phyloP scores from a whole-genome alignment of 2,797 vertebrate genomes.

The Rhadinocentrus ornatus region DNA sequence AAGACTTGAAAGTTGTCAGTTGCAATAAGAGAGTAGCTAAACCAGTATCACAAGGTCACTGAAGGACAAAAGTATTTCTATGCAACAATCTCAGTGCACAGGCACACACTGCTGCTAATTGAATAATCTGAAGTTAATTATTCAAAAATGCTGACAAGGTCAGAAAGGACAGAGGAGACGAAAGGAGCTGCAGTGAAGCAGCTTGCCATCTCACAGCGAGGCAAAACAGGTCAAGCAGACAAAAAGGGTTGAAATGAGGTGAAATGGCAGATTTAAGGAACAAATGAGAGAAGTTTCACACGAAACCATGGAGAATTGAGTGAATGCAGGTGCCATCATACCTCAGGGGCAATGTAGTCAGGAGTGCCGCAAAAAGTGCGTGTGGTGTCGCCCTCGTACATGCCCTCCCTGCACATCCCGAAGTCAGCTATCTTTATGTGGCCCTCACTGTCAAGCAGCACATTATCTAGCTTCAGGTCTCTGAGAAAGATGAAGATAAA shows the following conservation, averaged over 20 bases:
- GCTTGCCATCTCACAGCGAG: constrained; percentile 1
- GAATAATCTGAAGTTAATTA: constrained; percentile 74
- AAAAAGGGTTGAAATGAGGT: constrained; percentile 30
- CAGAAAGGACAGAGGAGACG: constrained; percentile 56
- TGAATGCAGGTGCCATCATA: constrained; percentile 51
- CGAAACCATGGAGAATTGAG: constrained; percentile 10
- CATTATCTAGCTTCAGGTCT: constrained; percentile 93
- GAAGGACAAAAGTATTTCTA: constrained; percentile 47
- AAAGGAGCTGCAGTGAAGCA: constrained; percentile 43
- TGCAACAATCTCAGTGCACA: constrained; percentile 14
- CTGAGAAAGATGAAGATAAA: constrained; percentile 69
- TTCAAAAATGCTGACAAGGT: constrained; percentile 73
- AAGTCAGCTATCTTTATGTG: constrained; percentile 96
- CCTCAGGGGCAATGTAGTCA: constrained; percentile 95
- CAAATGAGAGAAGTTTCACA: constrained; percentile 20
- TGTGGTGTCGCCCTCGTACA: constrained; percentile 87
- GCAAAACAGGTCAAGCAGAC: constrained; percentile 54
- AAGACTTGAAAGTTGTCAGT: constrained; percentile 6
- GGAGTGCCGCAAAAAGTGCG: constrained; percentile 94
- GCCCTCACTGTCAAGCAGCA: constrained; percentile 90
- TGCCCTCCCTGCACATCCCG: constrained; percentile 93
- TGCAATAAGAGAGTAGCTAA: background rate
- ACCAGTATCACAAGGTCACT: constrained; percentile 33
- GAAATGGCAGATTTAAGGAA: constrained; percentile 18
- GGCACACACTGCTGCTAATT: constrained; percentile 57